phyloP scores from a whole-genome alignment of 2,888 invertebrate genomes.

The Anoncus sp. region DNA sequence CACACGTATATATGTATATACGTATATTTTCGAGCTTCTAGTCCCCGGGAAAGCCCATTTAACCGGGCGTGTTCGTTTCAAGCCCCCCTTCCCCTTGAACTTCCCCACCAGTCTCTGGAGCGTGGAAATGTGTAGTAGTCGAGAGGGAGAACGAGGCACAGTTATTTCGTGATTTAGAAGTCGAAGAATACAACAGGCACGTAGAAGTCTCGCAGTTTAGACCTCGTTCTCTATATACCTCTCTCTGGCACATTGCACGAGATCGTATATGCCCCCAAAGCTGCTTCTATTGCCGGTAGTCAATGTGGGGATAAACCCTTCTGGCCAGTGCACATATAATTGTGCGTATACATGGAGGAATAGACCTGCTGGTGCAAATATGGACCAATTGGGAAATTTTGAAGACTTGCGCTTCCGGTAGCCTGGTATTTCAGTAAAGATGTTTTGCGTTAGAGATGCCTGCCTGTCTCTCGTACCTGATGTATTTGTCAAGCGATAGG shows the following conservation, averaged over 20 bases:
- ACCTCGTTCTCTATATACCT: slow-evolving; percentile 3
- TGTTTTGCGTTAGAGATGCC: too few relatives aligned
- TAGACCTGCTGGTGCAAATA: slow-evolving; percentile 1
- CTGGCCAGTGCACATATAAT: slow-evolving; percentile 23
- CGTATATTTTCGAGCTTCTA: slow-evolving; percentile 28
- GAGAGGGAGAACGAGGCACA: slow-evolving; percentile 39
- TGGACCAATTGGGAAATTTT: not conserved
- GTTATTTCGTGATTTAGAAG: slow-evolving; percentile 71
- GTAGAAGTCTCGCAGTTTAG: slow-evolving; percentile 56
- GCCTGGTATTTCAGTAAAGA: too few relatives aligned
- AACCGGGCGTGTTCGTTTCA: slow-evolving; percentile 47
- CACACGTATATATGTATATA: slow-evolving; percentile 1
- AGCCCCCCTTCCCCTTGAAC: slow-evolving; percentile 19
- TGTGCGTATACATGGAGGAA: too few relatives aligned
- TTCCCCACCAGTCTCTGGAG: slow-evolving; percentile 12
- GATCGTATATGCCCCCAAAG: slow-evolving; percentile 21
- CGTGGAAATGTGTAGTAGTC: slow-evolving; percentile 23
- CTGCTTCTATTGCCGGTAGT: slow-evolving; percentile 32
- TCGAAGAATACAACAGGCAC: slow-evolving; percentile 64
- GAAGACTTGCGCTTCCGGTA: too few relatives aligned
- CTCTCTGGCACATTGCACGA: slow-evolving; percentile 18
- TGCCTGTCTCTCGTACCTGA: too few relatives aligned
- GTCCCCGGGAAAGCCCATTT: slow-evolving; percentile 51
- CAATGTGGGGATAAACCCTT: slow-evolving; percentile 53
- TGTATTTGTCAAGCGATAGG: too few relatives aligned